phyloP scores from a whole-genome alignment of 2,888 invertebrate genomes.

The Thera britannica region DNA sequence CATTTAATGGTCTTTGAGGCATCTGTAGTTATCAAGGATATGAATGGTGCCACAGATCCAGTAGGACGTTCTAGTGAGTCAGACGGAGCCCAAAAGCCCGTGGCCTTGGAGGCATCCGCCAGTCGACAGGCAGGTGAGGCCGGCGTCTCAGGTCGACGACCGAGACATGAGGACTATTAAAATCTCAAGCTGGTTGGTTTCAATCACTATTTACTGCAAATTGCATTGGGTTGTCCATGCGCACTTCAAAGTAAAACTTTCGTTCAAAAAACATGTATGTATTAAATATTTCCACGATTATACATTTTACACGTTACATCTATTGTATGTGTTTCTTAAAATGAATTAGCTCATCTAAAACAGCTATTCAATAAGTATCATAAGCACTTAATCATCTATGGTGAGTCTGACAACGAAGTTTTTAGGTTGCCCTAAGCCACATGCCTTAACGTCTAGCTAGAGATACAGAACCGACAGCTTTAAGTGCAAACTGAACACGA shows the following conservation, averaged over 20 bases:
- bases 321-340: neutral
- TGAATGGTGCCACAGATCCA: slow-evolving; percentile 38
- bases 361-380: too few relatives aligned
- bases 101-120: slow-evolving; percentile 70
- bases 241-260: slow-evolving; percentile 18
- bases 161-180: slow-evolving; percentile 58
- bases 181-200: slow-evolving; percentile 48
- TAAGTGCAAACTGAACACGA: neutral
- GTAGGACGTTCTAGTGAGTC: slow-evolving; percentile 35
- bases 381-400: too few relatives aligned
- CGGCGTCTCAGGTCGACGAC: slow-evolving; percentile 67
- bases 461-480: too few relatives aligned
- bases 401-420: too few relatives aligned
- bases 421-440: too few relatives aligned
- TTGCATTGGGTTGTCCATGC: slow-evolving; percentile 6
- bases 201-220: slow-evolving; percentile 43
- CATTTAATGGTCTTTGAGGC: slow-evolving; percentile 33
- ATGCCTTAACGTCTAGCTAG: too few relatives aligned
- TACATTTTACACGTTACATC: neutral
- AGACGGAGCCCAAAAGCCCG: slow-evolving; percentile 56
- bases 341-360: too few relatives aligned
- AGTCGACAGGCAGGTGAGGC: slow-evolving; percentile 66
- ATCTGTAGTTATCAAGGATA: slow-evolving; percentile 28
- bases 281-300: neutral
- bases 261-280: neutral